These are phyloP conservation scores for Peromyscus nudipes DNA, from an alignment of 2,797 vertebrate genomes.

Conservation along the genomic window DNA sequence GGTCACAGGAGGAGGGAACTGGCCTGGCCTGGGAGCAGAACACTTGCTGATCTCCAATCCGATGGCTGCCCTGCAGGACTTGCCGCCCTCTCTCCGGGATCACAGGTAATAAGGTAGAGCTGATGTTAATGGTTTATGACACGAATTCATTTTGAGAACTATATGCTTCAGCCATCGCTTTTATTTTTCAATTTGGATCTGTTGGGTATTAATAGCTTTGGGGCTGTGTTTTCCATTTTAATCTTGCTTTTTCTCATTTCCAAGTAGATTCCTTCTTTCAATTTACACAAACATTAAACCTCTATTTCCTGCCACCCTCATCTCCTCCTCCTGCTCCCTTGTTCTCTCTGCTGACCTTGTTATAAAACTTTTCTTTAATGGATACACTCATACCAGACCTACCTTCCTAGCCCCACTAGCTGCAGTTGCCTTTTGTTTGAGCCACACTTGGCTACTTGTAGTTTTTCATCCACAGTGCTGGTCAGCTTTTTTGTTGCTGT, in stretches of 20 bases:
- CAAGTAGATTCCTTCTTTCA: slow-evolving; percentile 81
- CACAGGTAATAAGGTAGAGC: slow-evolving; percentile 85
- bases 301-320: slow-evolving; percentile 72
- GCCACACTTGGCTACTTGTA: background rate
- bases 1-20: background rate
- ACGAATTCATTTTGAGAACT: slow-evolving; percentile 87
- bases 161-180: slow-evolving; percentile 84
- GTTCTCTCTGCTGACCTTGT: slow-evolving; percentile 63
- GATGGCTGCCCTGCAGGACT: background rate
- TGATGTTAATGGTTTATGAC: slow-evolving; percentile 86
- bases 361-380: slow-evolving; percentile 50
- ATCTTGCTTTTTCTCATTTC: slow-evolving; percentile 84
- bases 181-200: slow-evolving; percentile 87
- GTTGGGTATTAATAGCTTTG: slow-evolving; percentile 83
- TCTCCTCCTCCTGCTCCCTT: background rate
- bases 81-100: slow-evolving; percentile 65
- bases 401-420: background rate
- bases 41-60: background rate
- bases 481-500: background rate
- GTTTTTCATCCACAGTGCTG: background rate
- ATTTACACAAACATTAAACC: slow-evolving; percentile 84
- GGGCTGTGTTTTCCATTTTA: slow-evolving; percentile 85
- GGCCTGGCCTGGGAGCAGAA: background rate
- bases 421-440: background rate
- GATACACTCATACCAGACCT: background rate